phyloP scores from a whole-genome alignment of 1,140 invertebrate species.

The Drepana arcuata region DNA sequence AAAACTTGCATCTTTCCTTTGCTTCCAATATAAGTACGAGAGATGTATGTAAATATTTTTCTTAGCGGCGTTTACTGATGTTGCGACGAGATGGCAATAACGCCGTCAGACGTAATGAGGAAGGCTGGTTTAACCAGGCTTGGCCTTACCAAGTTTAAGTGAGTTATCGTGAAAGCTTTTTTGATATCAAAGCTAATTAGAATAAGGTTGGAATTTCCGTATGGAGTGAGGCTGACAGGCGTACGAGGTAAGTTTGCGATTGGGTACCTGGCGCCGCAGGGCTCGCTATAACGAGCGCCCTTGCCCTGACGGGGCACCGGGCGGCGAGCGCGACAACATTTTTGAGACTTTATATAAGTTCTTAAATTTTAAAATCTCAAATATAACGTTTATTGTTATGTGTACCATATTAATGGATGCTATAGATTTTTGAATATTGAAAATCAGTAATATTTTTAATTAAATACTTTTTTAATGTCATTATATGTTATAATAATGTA shows the following conservation, averaged over 20 bases:
- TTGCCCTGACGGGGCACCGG: constrained; percentile 36
- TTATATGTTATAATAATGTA: no score
- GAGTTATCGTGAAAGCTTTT: constrained; percentile 4
- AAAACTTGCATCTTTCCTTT: constrained; percentile 15
- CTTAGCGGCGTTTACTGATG: constrained; percentile 47
- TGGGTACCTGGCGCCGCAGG: constrained; percentile 33
- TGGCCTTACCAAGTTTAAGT: constrained; percentile 17
- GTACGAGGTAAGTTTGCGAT: constrained; percentile 28
- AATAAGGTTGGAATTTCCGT: constrained; percentile 36
- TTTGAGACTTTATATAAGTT: constrained; percentile 28
- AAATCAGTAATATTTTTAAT: no score
- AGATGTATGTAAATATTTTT: constrained; percentile 56
- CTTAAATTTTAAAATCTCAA: constrained; percentile 42
- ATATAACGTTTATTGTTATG: no score
- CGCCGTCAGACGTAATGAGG: constrained; percentile 60
- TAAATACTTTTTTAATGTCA: no score
- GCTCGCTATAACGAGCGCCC: constrained; percentile 47
- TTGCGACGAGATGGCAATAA: constrained; percentile 52
- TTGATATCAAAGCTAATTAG: constrained; percentile 7
- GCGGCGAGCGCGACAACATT: constrained; percentile 35
- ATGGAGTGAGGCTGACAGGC: constrained; percentile 13
- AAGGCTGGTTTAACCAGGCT: constrained; percentile 48
- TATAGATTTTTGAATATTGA: no score
- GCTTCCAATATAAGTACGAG: constrained; percentile 36
- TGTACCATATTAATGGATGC: no score